Base-by-base conservation (phyloP, 92 coral and sea anemone species). In the Muricea muricata region DNA sequence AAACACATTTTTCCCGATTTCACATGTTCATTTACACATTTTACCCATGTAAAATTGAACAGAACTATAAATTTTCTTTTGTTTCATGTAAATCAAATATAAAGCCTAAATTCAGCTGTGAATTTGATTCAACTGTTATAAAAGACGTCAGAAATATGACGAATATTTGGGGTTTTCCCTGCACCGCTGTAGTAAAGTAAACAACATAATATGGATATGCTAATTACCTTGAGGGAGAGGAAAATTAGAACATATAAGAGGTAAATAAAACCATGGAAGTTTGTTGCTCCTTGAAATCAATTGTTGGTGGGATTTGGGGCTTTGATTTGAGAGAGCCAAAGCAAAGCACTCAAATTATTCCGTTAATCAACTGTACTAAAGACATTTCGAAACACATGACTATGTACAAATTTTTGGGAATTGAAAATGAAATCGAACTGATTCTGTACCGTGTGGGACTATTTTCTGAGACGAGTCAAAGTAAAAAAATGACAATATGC, bases 391-490 rank as follows among this genome's bases (percentile, higher is more conserved):
- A 71, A 30, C 86, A 91, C 67, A 60, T 76, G 85, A 78, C 88
- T 5, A 12, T 78, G 28, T 71, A 58, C 18, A 79, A 72, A 67
- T 75, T 91, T 76, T 75, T 86, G 20, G 90, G 89, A 31, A 80
- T 80, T 80, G 65, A 80, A 81, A 80, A 91, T 75, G 89, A 91
- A 82, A 34, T 91, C 4, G 94, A 91, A 8, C 92, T 85, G 34
- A 89, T 88, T 65, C 79, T 88, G 63, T 88, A 82, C 57, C 83
- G 86, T 80, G 92, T 88, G 39, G 85, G 85, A 10, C 37, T 65
- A 57, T 91, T 91, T 63, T 84, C 68, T 34, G 24, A 40, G 40
- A 31, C 85, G 46, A 45, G 78, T 61, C 46, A 77, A 46, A 46
- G 85, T 52, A 31, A 81, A 40, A 40, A 91, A 2, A 80, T 91